Evolutionary conservation across 2,113 vertebrate genomes (phyloP).

Genomic region (Ancistrus triradiatus): DNA sequence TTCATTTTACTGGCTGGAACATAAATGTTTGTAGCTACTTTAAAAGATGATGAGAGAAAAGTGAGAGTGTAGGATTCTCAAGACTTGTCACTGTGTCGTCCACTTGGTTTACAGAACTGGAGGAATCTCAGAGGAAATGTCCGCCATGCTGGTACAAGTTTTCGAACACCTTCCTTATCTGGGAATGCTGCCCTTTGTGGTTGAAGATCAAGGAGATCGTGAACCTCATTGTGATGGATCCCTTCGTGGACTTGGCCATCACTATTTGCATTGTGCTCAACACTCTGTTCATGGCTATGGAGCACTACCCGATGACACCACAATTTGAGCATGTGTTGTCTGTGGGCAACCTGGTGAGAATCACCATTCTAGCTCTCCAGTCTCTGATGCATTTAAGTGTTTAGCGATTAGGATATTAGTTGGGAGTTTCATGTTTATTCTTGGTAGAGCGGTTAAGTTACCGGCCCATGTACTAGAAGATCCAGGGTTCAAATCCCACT

Average conservation of each 20-base stretch:
- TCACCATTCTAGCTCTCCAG: background rate
- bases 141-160: conserved; percentile 99
- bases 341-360: conserved; percentile 91
- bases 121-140: conserved; percentile 95
- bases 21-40: too few species aligned
- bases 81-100: background rate
- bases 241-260: conserved; percentile 95
- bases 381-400: too few species aligned
- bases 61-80: too few species aligned
- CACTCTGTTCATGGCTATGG: conserved; percentile 98
- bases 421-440: too few species aligned
- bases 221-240: conserved; percentile 96
- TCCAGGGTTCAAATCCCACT: too few species aligned
- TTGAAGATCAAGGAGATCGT: conserved; percentile 89
- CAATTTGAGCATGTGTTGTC: conserved; percentile 79
- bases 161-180: conserved; percentile 89
- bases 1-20: too few species aligned
- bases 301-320: conserved; percentile 91
- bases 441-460: too few species aligned
- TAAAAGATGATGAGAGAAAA: too few species aligned
- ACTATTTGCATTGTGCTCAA: conserved; percentile 98
- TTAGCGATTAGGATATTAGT: too few species aligned
- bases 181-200: conserved; percentile 92
- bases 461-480: too few species aligned
- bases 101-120: conserved; percentile 74